These are phyloP conservation scores for Tragopan temminckii DNA, from an alignment of 2,797 vertebrate species.

Conservation along the genomic window DNA sequence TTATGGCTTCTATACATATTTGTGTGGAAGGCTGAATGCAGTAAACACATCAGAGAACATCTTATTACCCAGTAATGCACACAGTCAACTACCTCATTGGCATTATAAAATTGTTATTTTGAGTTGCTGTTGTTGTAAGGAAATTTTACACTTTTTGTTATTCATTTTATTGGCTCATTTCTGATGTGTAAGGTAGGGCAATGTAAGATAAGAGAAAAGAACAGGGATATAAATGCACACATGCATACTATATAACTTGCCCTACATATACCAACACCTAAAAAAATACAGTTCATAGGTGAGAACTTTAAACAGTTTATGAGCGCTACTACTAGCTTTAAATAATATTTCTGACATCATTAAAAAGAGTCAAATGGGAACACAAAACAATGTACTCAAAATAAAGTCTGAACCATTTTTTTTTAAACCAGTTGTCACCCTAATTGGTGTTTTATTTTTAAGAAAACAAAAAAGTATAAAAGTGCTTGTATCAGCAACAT, in stretches of 20 bases:
- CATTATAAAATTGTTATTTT: conserved; percentile 61
- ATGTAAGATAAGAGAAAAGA: conserved; percentile 38
- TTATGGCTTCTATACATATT: conserved; percentile 51
- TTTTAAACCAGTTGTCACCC: background rate
- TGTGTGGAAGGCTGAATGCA: conserved; percentile 37
- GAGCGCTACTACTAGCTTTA: background rate
- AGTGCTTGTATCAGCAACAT: background rate
- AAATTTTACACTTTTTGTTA: conserved; percentile 53
- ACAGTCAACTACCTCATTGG: conserved; percentile 29
- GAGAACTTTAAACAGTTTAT: conserved; percentile 36
- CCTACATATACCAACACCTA: background rate
- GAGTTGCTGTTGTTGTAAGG: conserved; percentile 55
- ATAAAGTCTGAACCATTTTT: background rate
- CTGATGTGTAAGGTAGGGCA: conserved; percentile 18
- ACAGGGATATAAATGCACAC: background rate
- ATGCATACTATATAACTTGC: background rate
- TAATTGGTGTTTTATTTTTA: background rate
- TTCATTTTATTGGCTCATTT: conserved; percentile 58
- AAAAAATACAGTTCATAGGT: background rate
- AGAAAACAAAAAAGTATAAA: background rate
- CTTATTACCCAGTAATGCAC: conserved; percentile 49
- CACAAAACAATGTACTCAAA: background rate
- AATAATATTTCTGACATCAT: background rate
- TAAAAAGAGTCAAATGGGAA: background rate
- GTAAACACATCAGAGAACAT: conserved; percentile 49